Base-by-base conservation (phyloP, 2,113 vertebrate species). In the Gasterosteus aculeatus region DNA sequence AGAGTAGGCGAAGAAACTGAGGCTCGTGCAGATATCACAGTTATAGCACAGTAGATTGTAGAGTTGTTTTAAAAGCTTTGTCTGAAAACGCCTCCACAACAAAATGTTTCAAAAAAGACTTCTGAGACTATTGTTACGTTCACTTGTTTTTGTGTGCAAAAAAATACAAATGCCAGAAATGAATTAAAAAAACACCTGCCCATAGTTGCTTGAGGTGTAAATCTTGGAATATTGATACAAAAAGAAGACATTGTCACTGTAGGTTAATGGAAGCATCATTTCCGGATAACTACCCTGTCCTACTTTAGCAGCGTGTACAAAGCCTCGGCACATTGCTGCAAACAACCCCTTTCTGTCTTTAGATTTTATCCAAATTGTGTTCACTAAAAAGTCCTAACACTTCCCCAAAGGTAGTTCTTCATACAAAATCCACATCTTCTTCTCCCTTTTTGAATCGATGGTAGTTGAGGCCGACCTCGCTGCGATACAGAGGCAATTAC, bases 401-500 rank as follows among this genome's bases (percentile, higher is more conserved):
- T 7, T 26, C 46, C 26, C 16, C 31, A 33, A 72, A 53, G 35
- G 29, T 80, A n/a, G 47, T 42, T 51, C 22, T 47, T 77, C 10
- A 65, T 74, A 26, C 29, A 11, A 53, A 68, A 63, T 78, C 70
- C 16, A 64, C 41, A 67, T 78, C 7, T 61, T 76, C 58, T 39
- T 35, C 18, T 59, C 14, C 33, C 22, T 85, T 79, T 71, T 54
- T 11, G 2, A 42, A 42, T 12, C 41, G 42, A 8, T 57, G 9
- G 10, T 31, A 11, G 39, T 33, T 0, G 10, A 56, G 26, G 11
- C 67, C 60, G 56, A 69, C 64, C 77, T 81, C 53, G 1, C 61
- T 56, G 41, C 18, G 8, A 73, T 46, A 62, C 70, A 47, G 70
- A 73, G 63, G 61, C 71, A 77, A 76, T 87, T 84, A 83, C 61